Percentiles rank a stretch among this genome's conserved stretches.
Conservation (phyloP, 2,113 vertebrate species). For the Phylloscopus whistleri region DNA sequence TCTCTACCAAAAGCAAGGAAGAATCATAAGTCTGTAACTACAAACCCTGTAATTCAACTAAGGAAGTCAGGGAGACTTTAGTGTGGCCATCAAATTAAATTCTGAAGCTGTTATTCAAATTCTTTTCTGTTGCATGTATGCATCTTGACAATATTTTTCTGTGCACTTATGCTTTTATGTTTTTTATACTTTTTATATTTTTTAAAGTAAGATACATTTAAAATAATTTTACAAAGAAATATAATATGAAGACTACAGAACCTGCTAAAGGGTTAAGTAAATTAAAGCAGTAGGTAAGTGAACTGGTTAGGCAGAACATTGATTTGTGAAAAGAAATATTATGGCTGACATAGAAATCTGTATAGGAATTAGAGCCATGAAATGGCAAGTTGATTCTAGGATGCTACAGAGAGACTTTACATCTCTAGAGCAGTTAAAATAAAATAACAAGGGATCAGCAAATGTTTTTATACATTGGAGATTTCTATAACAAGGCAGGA, state of each 20-base stretch:
- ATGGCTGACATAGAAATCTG: conserved; percentile 51
- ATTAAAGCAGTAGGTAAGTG: neutral
- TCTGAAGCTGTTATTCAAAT: neutral
- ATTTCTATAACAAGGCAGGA: conserved; percentile 32
- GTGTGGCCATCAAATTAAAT: neutral
- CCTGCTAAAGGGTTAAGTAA: neutral
- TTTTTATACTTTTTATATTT: neutral
- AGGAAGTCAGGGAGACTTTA: neutral
- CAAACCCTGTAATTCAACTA: neutral
- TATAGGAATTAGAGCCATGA: conserved; percentile 47
- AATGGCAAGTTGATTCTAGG: conserved; percentile 25
- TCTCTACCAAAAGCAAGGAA: neutral
- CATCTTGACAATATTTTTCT: neutral
- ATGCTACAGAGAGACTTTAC: neutral
- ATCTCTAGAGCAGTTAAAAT: conserved; percentile 30
- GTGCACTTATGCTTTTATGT: neutral
- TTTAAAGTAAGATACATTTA: neutral
- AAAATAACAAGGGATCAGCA: conserved; percentile 50
- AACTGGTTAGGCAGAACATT: neutral
- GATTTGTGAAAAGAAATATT: conserved; percentile 50
- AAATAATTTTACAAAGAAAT: neutral
- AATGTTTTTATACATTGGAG: conserved; percentile 61
- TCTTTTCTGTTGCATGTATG: neutral
- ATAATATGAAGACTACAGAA: neutral
- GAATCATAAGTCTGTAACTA: neutral